Evolutionary conservation across 92 coral and sea anemone genomes (phyloP).

Genomic region (Porites cylindrica): DNA sequence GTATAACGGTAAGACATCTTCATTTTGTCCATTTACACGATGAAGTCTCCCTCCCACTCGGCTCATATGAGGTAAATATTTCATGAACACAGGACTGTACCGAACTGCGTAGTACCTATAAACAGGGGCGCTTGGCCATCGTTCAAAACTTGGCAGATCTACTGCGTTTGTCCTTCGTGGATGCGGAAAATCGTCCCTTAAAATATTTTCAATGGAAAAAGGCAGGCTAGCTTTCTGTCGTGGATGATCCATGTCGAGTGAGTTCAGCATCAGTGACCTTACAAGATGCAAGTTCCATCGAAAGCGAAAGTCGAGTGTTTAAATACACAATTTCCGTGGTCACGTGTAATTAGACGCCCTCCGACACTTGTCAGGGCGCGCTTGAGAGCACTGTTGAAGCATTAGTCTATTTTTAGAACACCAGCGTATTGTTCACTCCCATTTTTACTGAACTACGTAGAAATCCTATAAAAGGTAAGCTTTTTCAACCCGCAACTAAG

Average conservation of each 20-base stretch:
- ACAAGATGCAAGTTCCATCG: constrained; percentile 8
- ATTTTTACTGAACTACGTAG: not conserved
- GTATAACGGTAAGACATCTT: not conserved
- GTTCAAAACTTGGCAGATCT: not conserved
- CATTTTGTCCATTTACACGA: constrained; percentile 11
- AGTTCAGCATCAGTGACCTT: not conserved
- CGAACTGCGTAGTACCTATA: constrained; percentile 17
- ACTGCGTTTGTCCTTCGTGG: constrained; percentile 11
- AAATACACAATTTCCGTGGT: constrained; percentile 30
- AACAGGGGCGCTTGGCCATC: constrained; percentile 14
- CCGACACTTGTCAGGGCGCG: not conserved
- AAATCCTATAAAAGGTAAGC: constrained; percentile 25
- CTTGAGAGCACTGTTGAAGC: not conserved
- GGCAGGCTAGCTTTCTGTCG: constrained; percentile 37
- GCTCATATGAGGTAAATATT: constrained; percentile 9
- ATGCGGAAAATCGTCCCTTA: constrained; percentile 72
- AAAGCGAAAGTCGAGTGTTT: constrained; percentile 32
- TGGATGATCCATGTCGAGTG: constrained; percentile 20
- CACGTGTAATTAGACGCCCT: constrained; percentile 30
- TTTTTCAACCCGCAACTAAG: not conserved
- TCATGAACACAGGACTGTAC: constrained; percentile 30
- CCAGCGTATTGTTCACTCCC: constrained; percentile 7
- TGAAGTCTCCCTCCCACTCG: constrained; percentile 12
- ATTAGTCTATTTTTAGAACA: constrained; percentile 26
- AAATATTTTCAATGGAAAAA: constrained; percentile 70